phyloP scores from a whole-genome alignment of 2,888 invertebrate genomes.

The Hypomecis punctinalis region DNA sequence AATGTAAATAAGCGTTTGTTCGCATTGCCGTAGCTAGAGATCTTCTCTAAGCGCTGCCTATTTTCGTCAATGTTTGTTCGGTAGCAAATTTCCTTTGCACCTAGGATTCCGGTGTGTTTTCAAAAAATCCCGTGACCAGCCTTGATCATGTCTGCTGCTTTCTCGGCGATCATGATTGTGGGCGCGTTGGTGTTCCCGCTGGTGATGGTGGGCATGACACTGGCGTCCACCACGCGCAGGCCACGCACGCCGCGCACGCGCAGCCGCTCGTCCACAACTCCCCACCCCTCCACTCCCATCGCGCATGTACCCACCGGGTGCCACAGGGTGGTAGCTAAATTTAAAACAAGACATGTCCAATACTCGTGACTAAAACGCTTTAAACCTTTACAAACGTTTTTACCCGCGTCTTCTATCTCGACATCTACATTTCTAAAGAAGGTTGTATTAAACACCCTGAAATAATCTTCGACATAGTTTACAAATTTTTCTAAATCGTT shows the following conservation, averaged over 20 bases:
- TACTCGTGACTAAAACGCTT: conserved; percentile 51
- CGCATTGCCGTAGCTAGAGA: no score
- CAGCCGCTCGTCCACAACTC: conserved; percentile 60
- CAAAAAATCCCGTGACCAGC: conserved; percentile 11
- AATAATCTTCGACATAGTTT: conserved; percentile 50
- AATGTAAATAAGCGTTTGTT: no score
- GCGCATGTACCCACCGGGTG: conserved; percentile 63
- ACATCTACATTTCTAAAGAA: conserved; percentile 50
- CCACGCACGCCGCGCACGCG: conserved; percentile 34
- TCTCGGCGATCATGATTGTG: conserved; percentile 51
- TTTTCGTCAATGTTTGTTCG: no score
- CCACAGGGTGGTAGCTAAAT: conserved; percentile 86
- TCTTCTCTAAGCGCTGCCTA: no score
- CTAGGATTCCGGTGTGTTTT: no score
- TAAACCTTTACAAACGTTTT: conserved; percentile 47
- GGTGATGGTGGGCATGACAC: conserved; percentile 76
- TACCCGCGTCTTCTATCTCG: conserved; percentile 42
- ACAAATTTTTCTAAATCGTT: conserved; percentile 53
- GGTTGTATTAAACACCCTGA: conserved; percentile 51
- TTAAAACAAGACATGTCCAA: conserved; percentile 58
- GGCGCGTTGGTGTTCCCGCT: conserved; percentile 85
- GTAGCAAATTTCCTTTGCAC: no score
- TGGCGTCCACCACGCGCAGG: conserved; percentile 44
- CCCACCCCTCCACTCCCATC: conserved; percentile 57
- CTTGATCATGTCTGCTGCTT: conserved; percentile 42